Evolutionary conservation across 2,888 invertebrate species (phyloP).

Genomic region (Aelia acuminata): DNA sequence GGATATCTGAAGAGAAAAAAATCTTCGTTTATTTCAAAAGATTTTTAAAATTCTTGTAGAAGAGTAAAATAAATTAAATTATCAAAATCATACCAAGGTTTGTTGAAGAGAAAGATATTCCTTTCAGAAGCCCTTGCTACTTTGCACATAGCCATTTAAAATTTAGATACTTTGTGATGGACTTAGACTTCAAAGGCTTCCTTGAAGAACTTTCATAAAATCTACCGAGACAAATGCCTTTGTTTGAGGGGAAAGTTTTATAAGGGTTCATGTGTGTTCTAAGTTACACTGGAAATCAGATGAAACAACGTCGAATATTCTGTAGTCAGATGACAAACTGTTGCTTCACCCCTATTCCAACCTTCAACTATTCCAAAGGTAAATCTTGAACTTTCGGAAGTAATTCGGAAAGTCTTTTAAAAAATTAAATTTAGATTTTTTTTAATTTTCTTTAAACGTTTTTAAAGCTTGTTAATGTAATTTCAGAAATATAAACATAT

Average conservation of each 20-base stretch:
- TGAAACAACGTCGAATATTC: not conserved
- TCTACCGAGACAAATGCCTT: not conserved
- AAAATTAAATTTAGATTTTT: too few relatives aligned
- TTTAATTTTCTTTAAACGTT: too few relatives aligned
- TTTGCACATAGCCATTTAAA: not conserved
- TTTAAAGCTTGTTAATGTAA: too few relatives aligned
- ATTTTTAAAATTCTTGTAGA: too few relatives aligned
- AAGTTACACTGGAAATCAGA: not conserved
- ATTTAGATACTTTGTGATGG: conserved; percentile 9
- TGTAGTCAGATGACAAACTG: not conserved
- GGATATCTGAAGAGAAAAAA: too few relatives aligned
- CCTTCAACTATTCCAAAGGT: not conserved
- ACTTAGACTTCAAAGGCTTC: not conserved
- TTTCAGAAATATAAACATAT: too few relatives aligned
- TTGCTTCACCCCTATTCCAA: not conserved
- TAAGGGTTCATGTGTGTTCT: not conserved
- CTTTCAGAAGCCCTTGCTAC: not conserved
- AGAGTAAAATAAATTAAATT: too few relatives aligned
- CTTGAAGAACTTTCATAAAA: not conserved
- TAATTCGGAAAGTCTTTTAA: too few relatives aligned
- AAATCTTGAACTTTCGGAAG: not conserved
- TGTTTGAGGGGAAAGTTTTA: not conserved
- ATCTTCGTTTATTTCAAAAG: too few relatives aligned
- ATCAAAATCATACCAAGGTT: too few relatives aligned
- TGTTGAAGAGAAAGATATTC: not conserved